Percentiles rank a stretch among this genome's conserved stretches.
phyloP scores from a whole-genome alignment of 2,888 invertebrate genomes.

The Oxystoma pomonae region DNA sequence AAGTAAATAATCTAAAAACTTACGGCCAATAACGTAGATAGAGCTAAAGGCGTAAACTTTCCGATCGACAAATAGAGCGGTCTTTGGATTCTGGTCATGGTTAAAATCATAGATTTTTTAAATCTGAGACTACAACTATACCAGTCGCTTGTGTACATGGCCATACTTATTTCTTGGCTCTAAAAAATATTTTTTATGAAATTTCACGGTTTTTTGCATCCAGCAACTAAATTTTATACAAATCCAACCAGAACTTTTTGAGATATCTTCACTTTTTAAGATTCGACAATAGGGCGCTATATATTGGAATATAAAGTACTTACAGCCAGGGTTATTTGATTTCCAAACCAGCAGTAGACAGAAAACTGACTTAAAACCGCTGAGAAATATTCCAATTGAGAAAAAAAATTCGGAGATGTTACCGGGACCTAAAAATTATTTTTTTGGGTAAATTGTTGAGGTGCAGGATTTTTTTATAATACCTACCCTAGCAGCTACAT shows the following conservation, averaged over 20 bases:
- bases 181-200: slow-evolving; percentile 15
- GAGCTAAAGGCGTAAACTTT: slow-evolving; percentile 32
- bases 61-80: slow-evolving; percentile 33
- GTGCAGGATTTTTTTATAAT: neutral
- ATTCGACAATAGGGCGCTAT: no score
- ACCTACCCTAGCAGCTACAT: slow-evolving; percentile 29
- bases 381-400: slow-evolving; percentile 28
- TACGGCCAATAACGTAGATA: slow-evolving; percentile 29
- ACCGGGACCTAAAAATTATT: slow-evolving; percentile 23
- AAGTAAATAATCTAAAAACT: no score
- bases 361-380: slow-evolving; percentile 28
- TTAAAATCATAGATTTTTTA: slow-evolving; percentile 32
- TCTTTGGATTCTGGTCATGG: slow-evolving; percentile 31
- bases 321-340: slow-evolving; percentile 32
- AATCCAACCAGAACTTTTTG: no score
- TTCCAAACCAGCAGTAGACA: slow-evolving; percentile 32
- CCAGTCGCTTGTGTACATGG: slow-evolving; percentile 31
- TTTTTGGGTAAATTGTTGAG: neutral
- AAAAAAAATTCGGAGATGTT: slow-evolving; percentile 29
- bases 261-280: no score
- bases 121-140: slow-evolving; percentile 27
- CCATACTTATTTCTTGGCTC: slow-evolving; percentile 22
- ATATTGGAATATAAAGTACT: slow-evolving; percentile 14
- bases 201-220: no score
- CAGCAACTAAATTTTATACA: no score